Base-by-base conservation (phyloP, 2,888 invertebrate species). In the Hirudinaria manillensis region DNA sequence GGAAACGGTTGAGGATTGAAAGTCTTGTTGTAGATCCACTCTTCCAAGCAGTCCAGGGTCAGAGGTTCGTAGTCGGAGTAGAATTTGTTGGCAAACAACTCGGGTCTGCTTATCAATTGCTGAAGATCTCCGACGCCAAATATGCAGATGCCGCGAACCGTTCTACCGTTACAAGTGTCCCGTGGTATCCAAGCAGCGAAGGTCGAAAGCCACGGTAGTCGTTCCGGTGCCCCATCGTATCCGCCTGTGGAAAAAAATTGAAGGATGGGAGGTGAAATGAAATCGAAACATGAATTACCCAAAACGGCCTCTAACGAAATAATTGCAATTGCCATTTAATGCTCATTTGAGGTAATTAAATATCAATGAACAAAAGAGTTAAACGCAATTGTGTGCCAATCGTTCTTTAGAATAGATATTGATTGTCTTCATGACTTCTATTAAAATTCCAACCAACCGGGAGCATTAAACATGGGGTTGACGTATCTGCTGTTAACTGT, bases 11-110 rank as follows among this genome's bases (percentile, higher is more conserved):
- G 53, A n/a, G 34, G 24, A 21, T 68, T 38, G 19, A 53, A 27
- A 27, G 81, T 81, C 51, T 79, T 78, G 65, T 81, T 82, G 56
- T 76, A 79, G 55, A 78, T 75, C 53, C 81, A 73, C 61, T 82
- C 80, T 71, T 81, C 81, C 77, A 84, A 70, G 76, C 84, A 84
- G 38, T 81, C 80, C 3, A 67, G 19, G 0, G 83, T 80, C 19
- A 79, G 78, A 0, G 79, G 81, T 53, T 83, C 78, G 72, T 77
- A 80, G 61, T 82, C 77, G 34, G 78, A 36, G 75, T 83, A 79
- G 55, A 84, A 80, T 76, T 84, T 84, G 78, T 84, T 85, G 36
- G 80, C 82, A 72, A 85, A 83, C n/a, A 85, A 72, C 68, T 84
- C 81, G 7, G 77, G 77, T 27, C 81, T 72, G 3, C 72, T 70